Percentiles rank a stretch among this genome's conserved stretches.
These are phyloP conservation scores for Esox masquinongy DNA, from an alignment of 2,797 vertebrate species.

Conservation along the genomic window DNA sequence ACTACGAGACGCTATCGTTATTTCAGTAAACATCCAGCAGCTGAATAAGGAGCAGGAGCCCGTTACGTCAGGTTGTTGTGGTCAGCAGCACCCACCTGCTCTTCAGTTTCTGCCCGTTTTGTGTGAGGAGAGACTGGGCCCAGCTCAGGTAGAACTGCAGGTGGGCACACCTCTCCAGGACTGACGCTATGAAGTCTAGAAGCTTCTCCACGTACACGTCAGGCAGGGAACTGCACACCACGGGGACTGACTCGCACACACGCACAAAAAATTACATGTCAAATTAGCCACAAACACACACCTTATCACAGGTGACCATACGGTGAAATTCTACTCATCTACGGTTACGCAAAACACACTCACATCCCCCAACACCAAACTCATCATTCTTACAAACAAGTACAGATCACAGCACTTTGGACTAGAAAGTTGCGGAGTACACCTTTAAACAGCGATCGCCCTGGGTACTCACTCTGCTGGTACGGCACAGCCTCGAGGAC, in stretches of 20 bases:
- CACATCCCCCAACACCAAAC: background rate
- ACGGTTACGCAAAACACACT: background rate
- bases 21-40: background rate
- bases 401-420: background rate
- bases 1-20: background rate
- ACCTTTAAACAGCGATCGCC: background rate
- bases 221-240: conserved; percentile 87
- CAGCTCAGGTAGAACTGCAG: conserved; percentile 94
- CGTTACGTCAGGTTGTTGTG: too few relatives aligned
- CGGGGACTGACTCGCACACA: conserved; percentile 72
- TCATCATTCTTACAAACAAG: background rate
- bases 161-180: conserved; percentile 86
- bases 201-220: conserved; percentile 91
- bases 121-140: conserved; percentile 85
- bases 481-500: conserved; percentile 86
- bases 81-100: conserved; percentile 73
- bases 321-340: background rate
- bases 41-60: background rate
- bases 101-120: conserved; percentile 91
- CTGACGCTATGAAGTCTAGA: conserved; percentile 83
- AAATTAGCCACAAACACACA: conserved; percentile 4
- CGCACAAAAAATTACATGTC: background rate
- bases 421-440: background rate
- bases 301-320: background rate
- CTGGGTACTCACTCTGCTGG: conserved; percentile 74